Evolutionary conservation across 2,888 invertebrate genomes (phyloP).

Genomic region (Hypomecis punctinalis): DNA sequence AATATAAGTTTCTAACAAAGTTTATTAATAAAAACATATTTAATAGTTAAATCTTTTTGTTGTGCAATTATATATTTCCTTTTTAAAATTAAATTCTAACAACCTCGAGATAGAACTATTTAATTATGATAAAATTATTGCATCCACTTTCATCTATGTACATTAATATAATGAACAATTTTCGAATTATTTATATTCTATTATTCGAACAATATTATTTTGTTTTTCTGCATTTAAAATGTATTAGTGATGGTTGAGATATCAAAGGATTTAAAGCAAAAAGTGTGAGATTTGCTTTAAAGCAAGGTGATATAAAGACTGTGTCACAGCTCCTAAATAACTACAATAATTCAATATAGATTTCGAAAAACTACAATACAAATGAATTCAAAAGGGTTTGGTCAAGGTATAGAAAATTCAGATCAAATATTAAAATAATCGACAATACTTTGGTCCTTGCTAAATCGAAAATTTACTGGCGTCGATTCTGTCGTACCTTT

Average conservation of each 20-base stretch:
- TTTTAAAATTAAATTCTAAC: slow-evolving; percentile 65
- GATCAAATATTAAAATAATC: slow-evolving; percentile 56
- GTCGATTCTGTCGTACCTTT: slow-evolving; percentile 27
- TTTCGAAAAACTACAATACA: slow-evolving; percentile 68
- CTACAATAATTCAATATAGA: slow-evolving; percentile 67
- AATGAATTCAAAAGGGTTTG: slow-evolving; percentile 66
- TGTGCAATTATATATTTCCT: slow-evolving; percentile 5
- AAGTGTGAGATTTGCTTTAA: slow-evolving; percentile 61
- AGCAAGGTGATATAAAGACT: slow-evolving; percentile 68
- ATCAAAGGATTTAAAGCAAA: slow-evolving; percentile 64
- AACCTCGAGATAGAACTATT: slow-evolving; percentile 69
- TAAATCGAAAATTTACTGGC: slow-evolving; percentile 58
- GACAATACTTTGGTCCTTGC: slow-evolving; percentile 67
- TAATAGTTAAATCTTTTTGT: background rate
- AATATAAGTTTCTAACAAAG: background rate
- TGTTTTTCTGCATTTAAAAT: slow-evolving; percentile 34
- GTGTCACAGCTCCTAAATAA: slow-evolving; percentile 61
- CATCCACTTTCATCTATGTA: slow-evolving; percentile 70
- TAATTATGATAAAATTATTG: slow-evolving; percentile 81
- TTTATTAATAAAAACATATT: too few relatives aligned
- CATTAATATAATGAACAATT: slow-evolving; percentile 55
- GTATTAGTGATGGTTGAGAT: slow-evolving; percentile 55
- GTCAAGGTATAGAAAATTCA: slow-evolving; percentile 65
- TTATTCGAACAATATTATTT: slow-evolving; percentile 56
- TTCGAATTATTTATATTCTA: slow-evolving; percentile 57